Conservation (phyloP, 1,140 invertebrate genomes). For the Ostrea edulis region DNA sequence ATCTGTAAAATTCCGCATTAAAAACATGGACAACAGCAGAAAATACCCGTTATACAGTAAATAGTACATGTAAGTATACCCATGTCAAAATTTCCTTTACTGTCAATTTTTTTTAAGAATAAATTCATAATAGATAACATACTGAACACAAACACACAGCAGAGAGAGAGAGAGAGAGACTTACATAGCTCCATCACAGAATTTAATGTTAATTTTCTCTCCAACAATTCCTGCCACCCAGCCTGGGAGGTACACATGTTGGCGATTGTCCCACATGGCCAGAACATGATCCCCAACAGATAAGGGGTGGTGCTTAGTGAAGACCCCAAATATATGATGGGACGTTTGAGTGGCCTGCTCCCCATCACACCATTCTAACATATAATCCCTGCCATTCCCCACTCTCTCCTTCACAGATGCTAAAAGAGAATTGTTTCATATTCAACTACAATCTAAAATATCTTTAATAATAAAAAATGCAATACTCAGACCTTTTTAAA, state of each 20-base stretch:
- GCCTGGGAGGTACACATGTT: slow-evolving; percentile 57
- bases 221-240: slow-evolving; percentile 58
- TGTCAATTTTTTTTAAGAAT: too few species aligned
- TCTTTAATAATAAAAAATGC: not conserved
- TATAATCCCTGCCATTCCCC: slow-evolving; percentile 53
- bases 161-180: not conserved
- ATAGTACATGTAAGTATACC: too few species aligned
- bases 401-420: slow-evolving; percentile 56
- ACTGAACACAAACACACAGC: too few species aligned
- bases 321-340: slow-evolving; percentile 55
- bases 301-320: slow-evolving; percentile 56
- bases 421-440: not conserved
- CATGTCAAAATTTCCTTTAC: too few species aligned
- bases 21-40: too few species aligned
- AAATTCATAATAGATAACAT: too few species aligned
- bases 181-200: slow-evolving; percentile 58
- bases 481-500: too few species aligned
- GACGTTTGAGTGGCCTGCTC: slow-evolving; percentile 47
- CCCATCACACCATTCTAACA: slow-evolving; percentile 60
- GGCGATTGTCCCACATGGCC: slow-evolving; percentile 54
- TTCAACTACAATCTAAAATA: not conserved
- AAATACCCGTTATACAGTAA: too few species aligned
- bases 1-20: too few species aligned
- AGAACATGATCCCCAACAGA: slow-evolving; percentile 57
- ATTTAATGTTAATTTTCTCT: slow-evolving; percentile 57